A percentile compares a stretch with the other conserved stretches of the same genome.
Conservation (phyloP, 2,113 vertebrate genomes). For the Oceanites oceanicus region DNA sequence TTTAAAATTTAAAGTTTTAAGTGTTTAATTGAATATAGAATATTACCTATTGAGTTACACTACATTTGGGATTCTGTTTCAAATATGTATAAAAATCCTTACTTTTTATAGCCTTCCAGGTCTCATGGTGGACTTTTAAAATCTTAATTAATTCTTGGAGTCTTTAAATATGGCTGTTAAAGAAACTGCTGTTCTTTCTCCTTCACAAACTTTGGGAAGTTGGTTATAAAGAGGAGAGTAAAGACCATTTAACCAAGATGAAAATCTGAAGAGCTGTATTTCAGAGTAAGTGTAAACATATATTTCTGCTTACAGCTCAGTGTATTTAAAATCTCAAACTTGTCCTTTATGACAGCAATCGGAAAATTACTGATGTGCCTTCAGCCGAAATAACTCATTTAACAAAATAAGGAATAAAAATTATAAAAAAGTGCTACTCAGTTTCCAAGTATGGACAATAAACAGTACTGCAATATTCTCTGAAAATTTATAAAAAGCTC, state of each 20-base stretch:
- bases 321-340: neutral
- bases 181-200: neutral
- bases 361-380: neutral
- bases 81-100: neutral
- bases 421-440: neutral
- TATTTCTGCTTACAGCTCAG: neutral
- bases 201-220: neutral
- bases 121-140: neutral
- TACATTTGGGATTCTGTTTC: neutral
- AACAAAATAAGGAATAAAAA: neutral
- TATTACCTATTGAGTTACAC: neutral
- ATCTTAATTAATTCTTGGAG: neutral
- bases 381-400: neutral
- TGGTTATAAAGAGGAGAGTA: neutral
- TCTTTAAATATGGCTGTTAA: neutral
- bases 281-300: neutral
- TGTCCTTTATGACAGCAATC: neutral
- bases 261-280: neutral
- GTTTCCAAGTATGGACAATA: neutral
- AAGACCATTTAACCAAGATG: neutral
- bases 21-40: neutral
- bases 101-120: neutral
- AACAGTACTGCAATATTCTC: neutral
- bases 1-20: neutral
- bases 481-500: neutral